phyloP scores from a whole-genome alignment of 1,140 invertebrate genomes.

The Bilobella aurantiaca region DNA sequence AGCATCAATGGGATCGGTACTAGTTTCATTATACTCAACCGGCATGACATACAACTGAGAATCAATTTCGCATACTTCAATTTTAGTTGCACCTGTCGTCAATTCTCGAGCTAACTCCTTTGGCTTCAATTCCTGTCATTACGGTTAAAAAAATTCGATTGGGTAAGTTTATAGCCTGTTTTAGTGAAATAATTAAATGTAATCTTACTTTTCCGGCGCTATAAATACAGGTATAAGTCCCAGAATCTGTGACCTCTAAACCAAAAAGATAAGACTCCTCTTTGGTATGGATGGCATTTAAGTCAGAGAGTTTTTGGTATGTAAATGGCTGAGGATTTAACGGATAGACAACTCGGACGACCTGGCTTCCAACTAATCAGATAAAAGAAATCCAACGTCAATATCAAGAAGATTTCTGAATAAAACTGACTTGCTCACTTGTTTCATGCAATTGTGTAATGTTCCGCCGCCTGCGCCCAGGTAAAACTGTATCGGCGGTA shows the following conservation, averaged over 20 bases:
- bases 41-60: constrained; percentile 9
- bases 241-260: background rate
- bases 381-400: background rate
- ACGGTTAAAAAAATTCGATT: background rate
- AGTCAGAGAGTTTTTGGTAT: background rate
- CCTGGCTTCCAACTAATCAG: background rate
- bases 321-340: constrained; percentile 1
- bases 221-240: background rate
- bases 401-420: too few species aligned
- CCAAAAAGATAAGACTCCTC: background rate
- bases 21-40: background rate
- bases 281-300: background rate
- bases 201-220: background rate
- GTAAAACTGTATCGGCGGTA: background rate
- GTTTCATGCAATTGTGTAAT: background rate
- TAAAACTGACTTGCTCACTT: constrained; percentile 2
- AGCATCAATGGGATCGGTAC: constrained; percentile 5
- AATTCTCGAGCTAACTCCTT: constrained; percentile 3
- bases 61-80: constrained; percentile 14
- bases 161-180: background rate
- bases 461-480: constrained; percentile 5
- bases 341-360: background rate
- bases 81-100: constrained; percentile 1
- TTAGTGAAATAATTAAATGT: background rate
- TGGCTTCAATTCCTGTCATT: constrained; percentile 12